These are phyloP conservation scores for Gila robusta DNA, from an alignment of 2,797 vertebrate genomes.

Conservation along the genomic window DNA sequence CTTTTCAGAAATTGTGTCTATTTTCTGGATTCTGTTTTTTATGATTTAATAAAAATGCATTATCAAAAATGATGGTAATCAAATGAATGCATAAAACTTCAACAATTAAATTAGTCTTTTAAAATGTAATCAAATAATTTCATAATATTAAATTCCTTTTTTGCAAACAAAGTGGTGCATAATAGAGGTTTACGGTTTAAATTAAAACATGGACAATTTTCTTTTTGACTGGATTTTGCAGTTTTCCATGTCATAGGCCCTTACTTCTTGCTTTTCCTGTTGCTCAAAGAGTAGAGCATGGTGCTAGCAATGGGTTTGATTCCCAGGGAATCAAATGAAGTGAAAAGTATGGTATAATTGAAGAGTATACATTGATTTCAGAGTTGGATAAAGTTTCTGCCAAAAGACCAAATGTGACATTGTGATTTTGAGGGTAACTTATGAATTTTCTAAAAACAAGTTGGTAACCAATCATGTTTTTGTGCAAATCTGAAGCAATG, in stretches of 20 bases:
- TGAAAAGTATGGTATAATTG: neutral
- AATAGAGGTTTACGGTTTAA: neutral
- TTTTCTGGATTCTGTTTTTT: neutral
- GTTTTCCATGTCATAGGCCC: too few species aligned
- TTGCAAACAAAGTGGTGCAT: neutral
- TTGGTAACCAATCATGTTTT: neutral
- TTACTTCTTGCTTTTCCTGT: neutral
- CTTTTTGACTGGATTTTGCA: too few species aligned
- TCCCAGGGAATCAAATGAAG: neutral
- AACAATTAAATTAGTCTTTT: too few species aligned
- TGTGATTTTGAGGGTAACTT: neutral
- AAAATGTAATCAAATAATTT: too few species aligned
- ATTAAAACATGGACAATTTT: neutral
- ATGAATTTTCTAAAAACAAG: neutral
- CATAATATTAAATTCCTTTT: too few species aligned
- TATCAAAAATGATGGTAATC: neutral
- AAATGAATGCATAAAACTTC: neutral
- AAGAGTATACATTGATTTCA: neutral
- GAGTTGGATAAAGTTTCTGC: neutral
- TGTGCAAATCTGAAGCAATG: neutral
- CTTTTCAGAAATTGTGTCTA: neutral
- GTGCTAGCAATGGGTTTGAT: neutral
- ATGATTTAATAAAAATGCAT: neutral
- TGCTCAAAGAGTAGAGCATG: neutral
- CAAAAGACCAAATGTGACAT: neutral